Base-by-base conservation (phyloP, 1,140 invertebrate species). In the Amyelois transitella region DNA sequence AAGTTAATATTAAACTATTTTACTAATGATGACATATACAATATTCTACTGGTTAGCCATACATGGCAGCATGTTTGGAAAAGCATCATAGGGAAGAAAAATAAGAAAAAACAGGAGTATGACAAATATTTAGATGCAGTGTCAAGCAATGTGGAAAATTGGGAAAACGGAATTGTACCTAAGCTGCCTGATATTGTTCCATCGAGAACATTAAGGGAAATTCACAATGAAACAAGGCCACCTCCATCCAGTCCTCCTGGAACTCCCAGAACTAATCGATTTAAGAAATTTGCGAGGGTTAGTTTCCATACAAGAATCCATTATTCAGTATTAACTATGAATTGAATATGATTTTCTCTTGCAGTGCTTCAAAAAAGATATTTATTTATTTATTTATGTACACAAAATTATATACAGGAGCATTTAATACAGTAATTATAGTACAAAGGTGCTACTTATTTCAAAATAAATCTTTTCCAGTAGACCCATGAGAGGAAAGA, bases 211-310 rank as follows among this genome's bases (percentile, higher is more conserved):
- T 57, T 88, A 5, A 80, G 72, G 54, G 84, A 88, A 51, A 77
- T 85, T 38, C 75, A 86, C 51, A 88, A 88, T 72, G 55, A 74
- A 17, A 53, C 67, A 28, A 64, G 65, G 55, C 12, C 44, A 10
- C 12, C 60, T 22, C 63, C 62, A 14, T 58, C 25, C 8, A 90
- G 88, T 56, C 89, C 89, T 53, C 83, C 88, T 21, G 71, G 76
- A 8, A 88, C 89, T 57, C 89, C 89, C 19, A 76, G 79, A 43
- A 88, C 86, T 43, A 79, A 75, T 6, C 75, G 74, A 54, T 89
- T 89, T 61, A 82, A 79, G 54, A 81, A 75, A 64, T 90, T 85
- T 74, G 66, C 78, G 20, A 89, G 89, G 81, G 89, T 90, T 73
- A 66, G 54, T 49, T 54, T 51, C n/a, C n/a, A n/a, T n/a, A n/a